Evolutionary conservation across 2,888 invertebrate species (phyloP).

Genomic region (Molorchus minor): DNA sequence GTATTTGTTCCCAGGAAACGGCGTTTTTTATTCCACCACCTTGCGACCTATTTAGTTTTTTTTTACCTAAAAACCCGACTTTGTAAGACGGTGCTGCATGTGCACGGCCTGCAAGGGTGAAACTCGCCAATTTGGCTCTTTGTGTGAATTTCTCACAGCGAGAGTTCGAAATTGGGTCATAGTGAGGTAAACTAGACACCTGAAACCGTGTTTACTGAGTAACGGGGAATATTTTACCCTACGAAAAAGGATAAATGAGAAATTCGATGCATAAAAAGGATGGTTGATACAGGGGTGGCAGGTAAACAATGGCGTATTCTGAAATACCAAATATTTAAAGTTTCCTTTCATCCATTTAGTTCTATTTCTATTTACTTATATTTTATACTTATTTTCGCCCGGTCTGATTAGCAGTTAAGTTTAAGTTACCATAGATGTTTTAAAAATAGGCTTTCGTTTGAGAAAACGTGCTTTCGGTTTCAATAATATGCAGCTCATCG

Average conservation of each 20-base stretch:
- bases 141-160: conserved; percentile 34
- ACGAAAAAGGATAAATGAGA: neutral
- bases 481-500: too few relatives aligned
- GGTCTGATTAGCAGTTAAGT: too few relatives aligned
- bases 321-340: neutral
- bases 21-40: conserved; percentile 44
- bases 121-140: conserved; percentile 17
- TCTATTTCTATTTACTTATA: too few relatives aligned
- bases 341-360: too few relatives aligned
- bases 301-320: neutral
- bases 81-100: conserved; percentile 35
- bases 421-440: too few relatives aligned
- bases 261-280: neutral
- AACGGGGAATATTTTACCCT: conserved; percentile 8
- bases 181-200: conserved; percentile 23
- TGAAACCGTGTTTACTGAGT: conserved; percentile 14
- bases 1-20: conserved; percentile 49
- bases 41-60: conserved; percentile 52
- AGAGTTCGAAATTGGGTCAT: conserved; percentile 33
- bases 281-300: conserved; percentile 12
- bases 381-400: too few relatives aligned
- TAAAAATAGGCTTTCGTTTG: too few relatives aligned
- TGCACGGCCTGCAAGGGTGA: conserved; percentile 1
- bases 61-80: conserved; percentile 49
- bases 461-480: too few relatives aligned